Evolutionary conservation across 2,113 vertebrate genomes (phyloP).

Genomic region (Prinia subflava): DNA sequence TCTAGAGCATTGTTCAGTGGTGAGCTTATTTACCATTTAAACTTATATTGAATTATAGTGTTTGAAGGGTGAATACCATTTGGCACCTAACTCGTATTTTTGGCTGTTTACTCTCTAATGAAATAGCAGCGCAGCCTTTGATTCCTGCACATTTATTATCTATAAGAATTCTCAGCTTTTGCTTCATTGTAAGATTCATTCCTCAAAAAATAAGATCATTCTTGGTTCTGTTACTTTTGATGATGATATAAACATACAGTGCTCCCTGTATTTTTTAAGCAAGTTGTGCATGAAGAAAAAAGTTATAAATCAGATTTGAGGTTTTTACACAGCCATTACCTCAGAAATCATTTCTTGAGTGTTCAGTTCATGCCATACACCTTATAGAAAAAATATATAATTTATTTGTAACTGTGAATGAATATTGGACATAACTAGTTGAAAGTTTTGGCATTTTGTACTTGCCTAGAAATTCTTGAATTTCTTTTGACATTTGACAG

Average conservation of each 20-base stretch:
- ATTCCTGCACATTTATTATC: background rate
- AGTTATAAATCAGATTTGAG: background rate
- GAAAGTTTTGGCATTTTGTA: background rate
- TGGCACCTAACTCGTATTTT: background rate
- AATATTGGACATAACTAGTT: background rate
- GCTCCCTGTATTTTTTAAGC: background rate
- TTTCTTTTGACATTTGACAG: background rate
- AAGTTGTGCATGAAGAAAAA: background rate
- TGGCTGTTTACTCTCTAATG: background rate
- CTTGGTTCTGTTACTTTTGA: background rate
- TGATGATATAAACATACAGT: background rate
- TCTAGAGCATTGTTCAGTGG: background rate
- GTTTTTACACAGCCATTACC: background rate
- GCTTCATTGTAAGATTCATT: background rate
- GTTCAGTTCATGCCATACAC: background rate
- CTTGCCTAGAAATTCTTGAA: background rate
- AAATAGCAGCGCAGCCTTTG: background rate
- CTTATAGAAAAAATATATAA: background rate
- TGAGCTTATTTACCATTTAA: conserved; percentile 33
- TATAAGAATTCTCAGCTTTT: background rate
- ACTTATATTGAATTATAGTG: background rate
- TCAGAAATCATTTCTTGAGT: background rate
- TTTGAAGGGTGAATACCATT: background rate
- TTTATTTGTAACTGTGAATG: background rate
- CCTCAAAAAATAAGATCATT: background rate